These are phyloP conservation scores for Anhinga rufa DNA, from an alignment of 2,113 vertebrate genomes.

Conservation along the genomic window DNA sequence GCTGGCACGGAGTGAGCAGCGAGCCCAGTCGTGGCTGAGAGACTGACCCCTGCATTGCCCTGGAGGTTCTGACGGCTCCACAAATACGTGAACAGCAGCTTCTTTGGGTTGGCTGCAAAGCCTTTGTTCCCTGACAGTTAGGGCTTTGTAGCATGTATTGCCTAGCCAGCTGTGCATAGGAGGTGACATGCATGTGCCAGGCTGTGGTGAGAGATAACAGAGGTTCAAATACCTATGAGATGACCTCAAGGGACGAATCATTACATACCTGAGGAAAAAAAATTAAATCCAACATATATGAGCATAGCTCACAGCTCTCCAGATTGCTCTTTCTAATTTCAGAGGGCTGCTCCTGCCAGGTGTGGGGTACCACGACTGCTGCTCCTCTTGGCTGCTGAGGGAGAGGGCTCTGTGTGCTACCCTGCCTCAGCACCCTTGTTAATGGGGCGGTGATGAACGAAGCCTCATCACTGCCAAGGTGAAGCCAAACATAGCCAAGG, in stretches of 20 bases:
- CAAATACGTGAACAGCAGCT: neutral
- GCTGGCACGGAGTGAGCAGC: accelerated
- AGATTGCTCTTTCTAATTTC: neutral
- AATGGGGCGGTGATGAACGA: neutral
- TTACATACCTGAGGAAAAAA: too few species aligned
- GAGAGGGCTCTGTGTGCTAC: neutral
- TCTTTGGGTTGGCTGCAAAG: neutral
- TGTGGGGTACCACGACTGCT: neutral
- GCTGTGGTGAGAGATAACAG: neutral
- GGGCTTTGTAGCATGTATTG: neutral
- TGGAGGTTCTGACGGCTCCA: neutral
- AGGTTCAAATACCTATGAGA: neutral
- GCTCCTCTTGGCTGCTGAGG: too few species aligned
- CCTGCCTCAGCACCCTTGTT: neutral
- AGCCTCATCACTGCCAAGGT: neutral
- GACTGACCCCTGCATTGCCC: too few species aligned
- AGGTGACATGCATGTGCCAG: neutral
- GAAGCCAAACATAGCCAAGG: neutral
- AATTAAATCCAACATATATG: neutral
- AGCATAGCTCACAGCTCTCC: neutral
- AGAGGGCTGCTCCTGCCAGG: neutral
- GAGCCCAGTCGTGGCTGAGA: neutral
- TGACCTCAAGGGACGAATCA: neutral
- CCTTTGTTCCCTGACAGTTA: neutral
- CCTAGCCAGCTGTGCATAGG: neutral